A percentile compares a stretch with the other conserved stretches of the same genome.
These are phyloP conservation scores for Natator depressus DNA, from an alignment of 2,113 vertebrate genomes.

Conservation along the genomic window DNA sequence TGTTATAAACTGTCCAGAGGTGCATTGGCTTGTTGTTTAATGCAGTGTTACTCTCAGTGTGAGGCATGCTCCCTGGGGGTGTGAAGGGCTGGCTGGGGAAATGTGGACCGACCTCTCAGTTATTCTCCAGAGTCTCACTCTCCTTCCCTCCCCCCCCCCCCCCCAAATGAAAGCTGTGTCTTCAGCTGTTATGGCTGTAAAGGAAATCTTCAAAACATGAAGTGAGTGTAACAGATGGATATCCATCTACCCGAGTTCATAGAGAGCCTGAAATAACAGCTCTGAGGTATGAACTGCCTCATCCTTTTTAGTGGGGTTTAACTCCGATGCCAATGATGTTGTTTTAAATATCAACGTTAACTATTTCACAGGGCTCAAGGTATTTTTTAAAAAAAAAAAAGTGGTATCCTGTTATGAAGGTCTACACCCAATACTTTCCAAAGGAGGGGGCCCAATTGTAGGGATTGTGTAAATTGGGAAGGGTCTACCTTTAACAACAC, in stretches of 20 bases:
- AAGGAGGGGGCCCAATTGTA: neutral
- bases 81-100: neutral
- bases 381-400: neutral
- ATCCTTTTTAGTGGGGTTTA: neutral
- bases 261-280: neutral
- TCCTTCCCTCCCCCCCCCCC: rapidly evolving
- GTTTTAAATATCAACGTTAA: neutral
- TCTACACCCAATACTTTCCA: neutral
- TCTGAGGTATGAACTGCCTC: neutral
- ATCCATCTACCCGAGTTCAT: neutral
- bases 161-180: neutral
- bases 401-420: neutral
- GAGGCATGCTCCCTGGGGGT: neutral
- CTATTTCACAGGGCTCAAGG: no score
- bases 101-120: neutral
- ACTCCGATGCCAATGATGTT: neutral
- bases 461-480: neutral
- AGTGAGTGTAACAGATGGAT: neutral
- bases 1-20: neutral
- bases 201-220: neutral
- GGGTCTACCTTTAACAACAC: neutral
- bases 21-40: neutral
- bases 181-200: neutral
- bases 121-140: neutral
- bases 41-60: neutral